Evolutionary conservation across 2,888 invertebrate genomes (phyloP), one percentile per base, ranked within the genome.

Genomic region (Dryomyza anilis): DNA sequence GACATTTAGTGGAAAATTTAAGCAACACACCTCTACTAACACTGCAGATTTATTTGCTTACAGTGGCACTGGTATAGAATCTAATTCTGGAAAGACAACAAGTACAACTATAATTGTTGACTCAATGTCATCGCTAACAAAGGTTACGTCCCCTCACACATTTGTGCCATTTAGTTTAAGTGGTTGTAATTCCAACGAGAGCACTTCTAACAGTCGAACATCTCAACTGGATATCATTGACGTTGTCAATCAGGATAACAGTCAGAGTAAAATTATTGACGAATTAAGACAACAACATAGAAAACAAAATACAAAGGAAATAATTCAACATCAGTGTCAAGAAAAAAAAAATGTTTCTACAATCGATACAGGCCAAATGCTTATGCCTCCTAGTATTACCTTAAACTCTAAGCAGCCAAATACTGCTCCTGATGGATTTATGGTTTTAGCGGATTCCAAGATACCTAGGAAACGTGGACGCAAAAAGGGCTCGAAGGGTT

Each of bases 401-500:
- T 19, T 33, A 16, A 30, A 46, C 8, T 19, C 23, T 19, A 50
- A 27, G 1, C 25, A 36, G 25, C 25, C 30, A 12, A 52, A 25
- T 60, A 48, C 7, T 2, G 12, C 2, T 19, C 16, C 8, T 27
- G 52, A 36, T 19, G 33, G 29, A 19, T 2, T 19, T 45, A 16
- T n/a, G 2, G 16, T 16, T 29, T 8, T 21, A 4, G 36, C 5
- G 21, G 53, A 55, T 8, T 45, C 53, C n/a, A 70, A 67, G 61
- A 36, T 73, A 48, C 79, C 79, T 16, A 82, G 80, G 68, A 82
- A 81, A 60, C 76, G 83, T 12, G 83, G 83, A 0, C 77, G 83
- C 0, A 83, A 83, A 68, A 83, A 83, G 64, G 83, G 83, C 1
- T 83, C 83, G 1, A 82, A 79, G 53, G 83, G 82, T 2, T 76